Conservation (phyloP, 1,140 invertebrate genomes). For the Neodiprion fabricii region DNA sequence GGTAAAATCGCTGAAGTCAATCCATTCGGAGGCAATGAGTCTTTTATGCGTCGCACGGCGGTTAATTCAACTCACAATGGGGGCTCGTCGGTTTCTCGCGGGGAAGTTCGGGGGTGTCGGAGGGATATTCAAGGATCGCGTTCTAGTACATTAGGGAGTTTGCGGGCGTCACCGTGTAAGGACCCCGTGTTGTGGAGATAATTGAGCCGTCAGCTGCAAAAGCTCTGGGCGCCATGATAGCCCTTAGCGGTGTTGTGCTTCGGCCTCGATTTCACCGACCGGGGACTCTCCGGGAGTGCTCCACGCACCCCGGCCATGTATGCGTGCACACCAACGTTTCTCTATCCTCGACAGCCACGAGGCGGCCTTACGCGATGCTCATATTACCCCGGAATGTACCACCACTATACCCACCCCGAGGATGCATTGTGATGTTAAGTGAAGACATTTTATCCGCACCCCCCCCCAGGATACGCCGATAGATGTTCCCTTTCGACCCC, state of each 20-base stretch:
- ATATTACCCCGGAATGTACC: too few species aligned
- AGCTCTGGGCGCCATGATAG: slow-evolving; percentile 49
- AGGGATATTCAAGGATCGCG: slow-evolving; percentile 28
- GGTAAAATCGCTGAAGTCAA: slow-evolving; percentile 36
- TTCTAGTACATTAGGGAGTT: slow-evolving; percentile 26
- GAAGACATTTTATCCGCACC: too few species aligned
- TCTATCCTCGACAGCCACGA: too few species aligned
- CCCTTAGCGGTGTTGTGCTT: slow-evolving; percentile 26
- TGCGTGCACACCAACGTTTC: too few species aligned
- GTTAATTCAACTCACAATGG: slow-evolving; percentile 1
- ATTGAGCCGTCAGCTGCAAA: slow-evolving; percentile 57
- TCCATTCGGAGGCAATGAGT: slow-evolving; percentile 42
- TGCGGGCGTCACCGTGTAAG: slow-evolving; percentile 48
- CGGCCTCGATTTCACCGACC: slow-evolving; percentile 1
- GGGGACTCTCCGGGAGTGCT: too few species aligned
- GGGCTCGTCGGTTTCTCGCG: not conserved
- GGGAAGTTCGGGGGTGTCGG: slow-evolving; percentile 35
- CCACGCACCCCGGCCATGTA: too few species aligned
- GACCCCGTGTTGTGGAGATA: slow-evolving; percentile 43
- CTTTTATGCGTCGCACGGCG: slow-evolving; percentile 31
- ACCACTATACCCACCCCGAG: too few species aligned
- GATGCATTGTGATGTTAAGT: too few species aligned
- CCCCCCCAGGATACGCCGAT: too few species aligned
- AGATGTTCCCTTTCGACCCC: too few species aligned
- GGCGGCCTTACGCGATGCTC: too few species aligned